Percentiles rank a stretch among this genome's conserved stretches.
phyloP scores from a whole-genome alignment of 2,888 invertebrate genomes.

The Trissolcus japonicus region DNA sequence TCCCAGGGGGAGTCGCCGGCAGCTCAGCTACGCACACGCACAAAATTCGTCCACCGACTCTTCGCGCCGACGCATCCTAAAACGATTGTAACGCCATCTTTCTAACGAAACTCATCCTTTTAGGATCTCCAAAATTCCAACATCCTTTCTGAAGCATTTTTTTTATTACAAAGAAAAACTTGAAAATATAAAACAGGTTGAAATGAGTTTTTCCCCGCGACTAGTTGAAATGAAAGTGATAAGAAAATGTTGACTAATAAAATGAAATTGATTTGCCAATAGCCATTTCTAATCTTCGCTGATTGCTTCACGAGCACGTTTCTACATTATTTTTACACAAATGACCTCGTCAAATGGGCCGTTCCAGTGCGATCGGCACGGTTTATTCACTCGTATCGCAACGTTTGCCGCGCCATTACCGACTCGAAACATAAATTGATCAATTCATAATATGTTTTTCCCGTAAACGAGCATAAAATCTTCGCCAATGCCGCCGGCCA shows the following conservation, averaged over 20 bases:
- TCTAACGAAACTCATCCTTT: slow-evolving; percentile 1
- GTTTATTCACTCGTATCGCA: slow-evolving; percentile 11
- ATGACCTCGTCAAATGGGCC: neutral
- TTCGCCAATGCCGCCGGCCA: slow-evolving; percentile 7
- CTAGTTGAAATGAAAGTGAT: too few relatives aligned
- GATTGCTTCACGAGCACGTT: too few relatives aligned
- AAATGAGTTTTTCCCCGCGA: too few relatives aligned
- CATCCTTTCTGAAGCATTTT: too few relatives aligned
- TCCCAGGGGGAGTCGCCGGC: slow-evolving; percentile 21
- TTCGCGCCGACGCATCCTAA: slow-evolving; percentile 50
- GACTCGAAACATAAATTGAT: slow-evolving; percentile 20
- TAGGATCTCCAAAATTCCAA: too few relatives aligned
- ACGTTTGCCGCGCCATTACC: slow-evolving; percentile 11
- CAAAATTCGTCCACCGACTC: slow-evolving; percentile 43
- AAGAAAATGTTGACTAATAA: neutral
- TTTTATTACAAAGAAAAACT: too few relatives aligned
- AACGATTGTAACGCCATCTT: slow-evolving; percentile 35
- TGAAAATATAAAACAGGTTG: too few relatives aligned
- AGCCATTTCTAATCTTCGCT: too few relatives aligned
- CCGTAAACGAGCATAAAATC: slow-evolving; percentile 28
- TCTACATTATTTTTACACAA: neutral
- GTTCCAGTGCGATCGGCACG: neutral
- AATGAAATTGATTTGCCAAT: neutral
- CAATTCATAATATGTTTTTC: slow-evolving; percentile 26
- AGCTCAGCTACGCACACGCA: slow-evolving; percentile 41